Evolutionary conservation across 2,888 invertebrate genomes (phyloP).

Genomic region (Petrolisthes manimaculis): DNA sequence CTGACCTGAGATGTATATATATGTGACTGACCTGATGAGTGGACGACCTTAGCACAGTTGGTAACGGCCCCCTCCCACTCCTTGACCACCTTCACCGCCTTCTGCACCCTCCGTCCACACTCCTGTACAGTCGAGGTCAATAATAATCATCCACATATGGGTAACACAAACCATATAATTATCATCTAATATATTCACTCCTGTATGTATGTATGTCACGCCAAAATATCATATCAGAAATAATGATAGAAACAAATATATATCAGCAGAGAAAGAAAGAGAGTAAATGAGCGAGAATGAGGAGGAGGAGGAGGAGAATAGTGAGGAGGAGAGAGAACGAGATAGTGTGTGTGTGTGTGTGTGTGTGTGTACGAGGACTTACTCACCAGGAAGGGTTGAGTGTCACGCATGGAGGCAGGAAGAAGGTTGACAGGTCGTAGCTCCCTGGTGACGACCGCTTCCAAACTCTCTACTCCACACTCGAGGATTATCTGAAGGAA

Average conservation of each 20-base stretch:
- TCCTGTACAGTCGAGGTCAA: too few relatives aligned
- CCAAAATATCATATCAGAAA: too few relatives aligned
- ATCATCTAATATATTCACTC: too few relatives aligned
- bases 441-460: constrained; percentile 54
- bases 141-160: too few relatives aligned
- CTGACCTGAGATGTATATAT: too few relatives aligned
- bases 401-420: constrained; percentile 50
- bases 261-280: too few relatives aligned
- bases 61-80: constrained; percentile 56
- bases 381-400: constrained; percentile 52
- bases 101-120: constrained; percentile 31
- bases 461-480: constrained; percentile 57
- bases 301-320: too few relatives aligned
- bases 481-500: constrained; percentile 50
- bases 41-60: constrained; percentile 15
- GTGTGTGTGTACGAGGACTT: not conserved
- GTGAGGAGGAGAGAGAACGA: too few relatives aligned
- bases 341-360: not conserved
- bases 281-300: too few relatives aligned
- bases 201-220: too few relatives aligned
- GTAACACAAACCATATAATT: not conserved
- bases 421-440: constrained; percentile 61
- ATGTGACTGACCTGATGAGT: constrained; percentile 40
- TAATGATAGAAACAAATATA: too few relatives aligned
- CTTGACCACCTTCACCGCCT: constrained; percentile 42